Conservation (phyloP, 2,888 invertebrate genomes). For the Nebria salina region DNA sequence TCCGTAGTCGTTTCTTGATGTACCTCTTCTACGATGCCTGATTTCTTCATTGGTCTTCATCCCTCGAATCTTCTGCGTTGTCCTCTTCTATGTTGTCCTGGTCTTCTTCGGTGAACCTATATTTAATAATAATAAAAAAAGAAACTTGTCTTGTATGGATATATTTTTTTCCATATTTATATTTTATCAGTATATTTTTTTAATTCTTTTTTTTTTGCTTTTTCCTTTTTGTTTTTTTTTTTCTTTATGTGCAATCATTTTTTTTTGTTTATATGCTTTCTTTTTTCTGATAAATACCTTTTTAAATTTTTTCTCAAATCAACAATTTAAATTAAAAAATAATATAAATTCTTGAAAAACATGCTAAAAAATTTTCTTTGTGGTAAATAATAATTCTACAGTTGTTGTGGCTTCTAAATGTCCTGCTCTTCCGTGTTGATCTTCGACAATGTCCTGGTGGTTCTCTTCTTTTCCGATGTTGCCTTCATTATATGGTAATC, state of each 20-base stretch:
- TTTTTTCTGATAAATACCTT: not conserved
- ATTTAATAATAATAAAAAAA: not conserved
- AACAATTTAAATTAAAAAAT: not conserved
- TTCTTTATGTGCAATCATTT: not conserved
- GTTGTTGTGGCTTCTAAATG: not conserved
- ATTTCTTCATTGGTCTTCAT: not conserved
- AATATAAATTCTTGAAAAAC: not conserved
- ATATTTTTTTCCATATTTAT: not conserved
- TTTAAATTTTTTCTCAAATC: not conserved
- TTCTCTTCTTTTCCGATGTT: not conserved
- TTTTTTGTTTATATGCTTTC: not conserved
- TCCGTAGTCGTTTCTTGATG: not conserved
- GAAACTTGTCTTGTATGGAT: not conserved
- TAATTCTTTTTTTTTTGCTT: not conserved
- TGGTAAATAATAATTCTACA: not conserved
- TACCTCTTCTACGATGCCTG: not conserved
- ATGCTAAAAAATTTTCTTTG: not conserved
- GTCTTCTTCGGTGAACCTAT: not conserved
- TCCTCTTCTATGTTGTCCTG: conserved; percentile 17
- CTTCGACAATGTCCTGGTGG: not conserved
- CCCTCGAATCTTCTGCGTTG: not conserved
- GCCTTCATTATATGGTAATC: not conserved
- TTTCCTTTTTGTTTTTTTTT: not conserved
- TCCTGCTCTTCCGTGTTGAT: not conserved
- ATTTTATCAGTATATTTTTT: not conserved